Base-by-base conservation (phyloP, 2,888 invertebrate species). In the Chorisops tibialis region DNA sequence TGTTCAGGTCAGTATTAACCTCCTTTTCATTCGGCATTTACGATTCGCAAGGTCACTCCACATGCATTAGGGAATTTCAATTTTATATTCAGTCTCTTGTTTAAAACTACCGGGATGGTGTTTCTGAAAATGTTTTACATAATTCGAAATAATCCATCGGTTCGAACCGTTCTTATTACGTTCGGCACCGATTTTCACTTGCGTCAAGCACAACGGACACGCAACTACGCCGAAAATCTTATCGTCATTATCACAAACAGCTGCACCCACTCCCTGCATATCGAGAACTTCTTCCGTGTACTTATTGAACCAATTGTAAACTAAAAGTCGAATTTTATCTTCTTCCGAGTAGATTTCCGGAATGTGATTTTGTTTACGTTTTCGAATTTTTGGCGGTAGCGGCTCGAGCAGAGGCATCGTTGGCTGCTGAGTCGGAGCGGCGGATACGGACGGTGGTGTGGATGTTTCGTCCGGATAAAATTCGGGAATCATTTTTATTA, bases 81-180 rank as follows among this genome's bases (percentile, higher is more conserved):
- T 60, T 60, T 60, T 60, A 41, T n/a, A 60, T 4, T 30, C 59
- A 12, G 16, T 49, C 12, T 49, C 59, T 11, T 50, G 48, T 11
- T 41, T 49, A 38, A 60, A 60, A 38, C 24, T 39, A n/a, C 3
- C 19, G 6, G 59, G 24, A 41, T 60, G 59, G 41, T 60, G 49
- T n/a, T 60, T 60, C 12, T 60, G 59, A 21, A 60, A 60, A 24
- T 60, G 59, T 24, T 60, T 60, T 14, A 60, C 59, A 60, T 60
- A 60, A 35, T 60, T 60, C 9, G 59, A 60, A 6, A 60, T 60
- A 3, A 60, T 60, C 59, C 59, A 60, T 41, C 59, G 59, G 50
- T 60, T 49, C 16, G 59, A 60, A 18, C 59, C 59, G 18, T 60
- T 60, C n/a, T 60, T 60, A 41, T 60, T 60, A 9, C 49, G 37